Percentiles rank a stretch among this genome's conserved stretches.
Conservation (phyloP, 2,797 vertebrate genomes). For the Anomalospiza imberbis region DNA sequence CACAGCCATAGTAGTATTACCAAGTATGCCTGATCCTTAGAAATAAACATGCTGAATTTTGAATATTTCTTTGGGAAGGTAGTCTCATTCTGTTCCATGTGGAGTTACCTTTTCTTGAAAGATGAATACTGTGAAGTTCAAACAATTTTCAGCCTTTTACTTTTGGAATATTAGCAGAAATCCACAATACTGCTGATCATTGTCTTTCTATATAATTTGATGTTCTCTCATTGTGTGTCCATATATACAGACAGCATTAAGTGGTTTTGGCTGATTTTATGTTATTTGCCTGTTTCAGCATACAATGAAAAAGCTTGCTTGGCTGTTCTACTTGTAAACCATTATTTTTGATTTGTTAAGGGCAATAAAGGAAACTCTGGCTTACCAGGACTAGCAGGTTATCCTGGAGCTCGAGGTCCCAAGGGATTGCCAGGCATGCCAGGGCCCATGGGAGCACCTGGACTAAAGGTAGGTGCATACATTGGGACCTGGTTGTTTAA, state of each 20-base stretch:
- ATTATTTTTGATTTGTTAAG: conserved; percentile 69
- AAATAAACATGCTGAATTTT: neutral
- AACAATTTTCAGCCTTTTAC: neutral
- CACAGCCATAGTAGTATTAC: neutral
- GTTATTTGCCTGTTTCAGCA: neutral
- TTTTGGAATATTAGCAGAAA: neutral
- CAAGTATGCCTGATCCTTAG: neutral
- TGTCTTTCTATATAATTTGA: neutral
- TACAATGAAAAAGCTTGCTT: neutral
- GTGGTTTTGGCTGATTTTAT: neutral
- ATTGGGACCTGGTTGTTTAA: neutral
- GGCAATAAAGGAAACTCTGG: conserved; percentile 82
- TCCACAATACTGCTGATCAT: neutral
- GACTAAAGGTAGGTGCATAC: conserved; percentile 88
- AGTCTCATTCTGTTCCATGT: neutral
- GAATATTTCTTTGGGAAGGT: neutral
- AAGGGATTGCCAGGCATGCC: conserved; percentile 82
- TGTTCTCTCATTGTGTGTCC: neutral
- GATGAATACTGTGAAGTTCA: conserved; percentile 1
- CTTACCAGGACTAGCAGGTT: conserved; percentile 79
- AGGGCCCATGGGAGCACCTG: conserved; percentile 82
- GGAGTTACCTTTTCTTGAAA: neutral
- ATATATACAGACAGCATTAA: neutral
- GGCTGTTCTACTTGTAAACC: neutral
- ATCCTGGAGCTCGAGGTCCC: conserved; percentile 83